Conservation (phyloP, 23 tunicate genomes). For the Halocynthia roretzi region DNA sequence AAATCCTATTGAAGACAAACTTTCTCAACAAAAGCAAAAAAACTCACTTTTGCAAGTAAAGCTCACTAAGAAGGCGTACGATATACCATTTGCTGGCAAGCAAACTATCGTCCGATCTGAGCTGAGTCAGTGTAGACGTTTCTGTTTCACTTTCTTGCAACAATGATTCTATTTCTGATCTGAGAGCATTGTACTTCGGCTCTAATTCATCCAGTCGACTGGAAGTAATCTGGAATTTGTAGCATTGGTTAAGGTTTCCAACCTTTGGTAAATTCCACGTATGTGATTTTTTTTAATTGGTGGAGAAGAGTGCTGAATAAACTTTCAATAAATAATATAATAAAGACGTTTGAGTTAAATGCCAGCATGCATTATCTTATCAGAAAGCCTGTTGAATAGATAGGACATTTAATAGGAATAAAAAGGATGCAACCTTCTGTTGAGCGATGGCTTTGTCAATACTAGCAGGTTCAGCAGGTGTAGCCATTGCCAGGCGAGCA, state of each 20-base stretch:
- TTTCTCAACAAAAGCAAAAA: background rate
- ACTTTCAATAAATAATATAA: too few species aligned
- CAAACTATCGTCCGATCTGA: background rate
- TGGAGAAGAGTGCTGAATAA: too few species aligned
- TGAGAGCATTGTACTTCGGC: slow-evolving; percentile 8
- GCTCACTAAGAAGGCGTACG: slow-evolving; percentile 3
- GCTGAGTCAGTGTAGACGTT: background rate
- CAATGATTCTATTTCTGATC: slow-evolving; percentile 5
- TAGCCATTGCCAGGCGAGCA: slow-evolving; percentile 45
- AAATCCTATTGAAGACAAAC: too few species aligned
- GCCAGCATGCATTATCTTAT: too few species aligned
- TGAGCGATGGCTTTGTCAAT: slow-evolving; percentile 49
- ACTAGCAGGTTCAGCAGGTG: slow-evolving; percentile 50
- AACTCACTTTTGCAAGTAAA: slow-evolving; percentile 19
- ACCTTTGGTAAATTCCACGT: too few species aligned
- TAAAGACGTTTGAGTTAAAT: too few species aligned
- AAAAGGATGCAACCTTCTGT: slow-evolving; percentile 30
- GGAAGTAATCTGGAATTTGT: background rate
- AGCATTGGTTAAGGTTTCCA: too few species aligned
- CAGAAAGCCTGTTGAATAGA: background rate
- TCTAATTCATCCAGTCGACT: slow-evolving; percentile 14
- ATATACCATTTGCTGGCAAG: slow-evolving; percentile 13
- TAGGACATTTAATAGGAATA: background rate
- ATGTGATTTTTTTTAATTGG: too few species aligned
- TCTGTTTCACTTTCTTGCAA: background rate